A percentile compares a stretch with the other conserved stretches of the same genome.
phyloP scores from a whole-genome alignment of 2,888 invertebrate species.

The Candidula unifasciata region DNA sequence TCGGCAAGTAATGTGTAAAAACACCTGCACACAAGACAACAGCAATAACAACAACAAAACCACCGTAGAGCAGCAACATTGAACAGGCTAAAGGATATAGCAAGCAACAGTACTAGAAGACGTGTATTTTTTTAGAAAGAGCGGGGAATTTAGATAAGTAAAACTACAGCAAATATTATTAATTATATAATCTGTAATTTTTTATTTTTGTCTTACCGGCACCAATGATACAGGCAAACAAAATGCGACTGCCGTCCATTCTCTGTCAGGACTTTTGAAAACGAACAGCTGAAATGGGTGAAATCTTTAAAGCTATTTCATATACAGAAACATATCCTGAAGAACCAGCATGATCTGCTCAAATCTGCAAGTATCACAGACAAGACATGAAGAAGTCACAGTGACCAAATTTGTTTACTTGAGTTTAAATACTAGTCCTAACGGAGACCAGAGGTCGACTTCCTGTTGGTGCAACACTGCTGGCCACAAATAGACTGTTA shows the following conservation, averaged over 20 bases:
- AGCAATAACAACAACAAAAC: no score
- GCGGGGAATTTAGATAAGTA: no score
- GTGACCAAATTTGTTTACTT: constrained; percentile 35
- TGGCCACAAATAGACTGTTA: not conserved
- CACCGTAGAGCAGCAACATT: no score
- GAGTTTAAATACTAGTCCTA: constrained; percentile 18
- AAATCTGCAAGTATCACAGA: no score
- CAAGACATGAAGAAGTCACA: constrained; percentile 1
- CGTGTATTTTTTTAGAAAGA: no score
- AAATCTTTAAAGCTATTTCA: not conserved
- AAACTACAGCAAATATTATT: no score
- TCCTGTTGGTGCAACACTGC: not conserved
- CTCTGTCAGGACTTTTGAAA: not conserved
- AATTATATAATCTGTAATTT: not conserved
- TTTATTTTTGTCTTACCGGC: not conserved
- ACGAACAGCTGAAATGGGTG: not conserved
- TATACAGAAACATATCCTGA: not conserved
- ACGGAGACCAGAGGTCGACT: not conserved
- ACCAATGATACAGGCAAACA: not conserved
- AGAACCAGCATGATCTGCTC: not conserved
- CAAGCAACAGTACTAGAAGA: no score
- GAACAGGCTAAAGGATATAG: no score
- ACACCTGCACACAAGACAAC: no score
- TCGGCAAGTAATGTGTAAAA: no score
- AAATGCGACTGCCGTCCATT: not conserved